phyloP scores from a whole-genome alignment of 2,113 vertebrate species.

The Excalfactoria chinensis region DNA sequence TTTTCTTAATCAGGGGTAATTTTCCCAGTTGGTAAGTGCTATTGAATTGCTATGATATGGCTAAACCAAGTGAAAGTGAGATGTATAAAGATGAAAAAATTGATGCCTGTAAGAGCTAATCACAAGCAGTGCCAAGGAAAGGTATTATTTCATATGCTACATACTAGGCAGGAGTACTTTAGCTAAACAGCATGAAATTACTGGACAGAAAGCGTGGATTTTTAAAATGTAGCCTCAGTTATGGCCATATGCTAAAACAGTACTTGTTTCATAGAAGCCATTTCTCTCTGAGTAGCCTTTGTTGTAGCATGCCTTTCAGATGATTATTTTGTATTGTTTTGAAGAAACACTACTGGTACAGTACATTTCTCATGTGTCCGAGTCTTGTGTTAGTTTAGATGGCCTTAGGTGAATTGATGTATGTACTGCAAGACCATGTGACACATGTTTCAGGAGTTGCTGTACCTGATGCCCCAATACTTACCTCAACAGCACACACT shows the following conservation, averaged over 20 bases:
- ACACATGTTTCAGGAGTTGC: not conserved
- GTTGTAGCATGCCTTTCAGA: not conserved
- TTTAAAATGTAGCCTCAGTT: not conserved
- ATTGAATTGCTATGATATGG: constrained; percentile 37
- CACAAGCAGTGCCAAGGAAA: constrained; percentile 4
- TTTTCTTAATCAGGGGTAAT: constrained; percentile 37
- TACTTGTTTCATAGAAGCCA: constrained; percentile 13
- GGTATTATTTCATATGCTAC: constrained; percentile 9
- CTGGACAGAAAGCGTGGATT: not conserved
- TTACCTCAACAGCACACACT: fast-evolving
- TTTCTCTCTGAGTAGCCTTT: not conserved
- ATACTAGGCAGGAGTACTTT: not conserved
- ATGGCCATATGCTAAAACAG: not conserved
- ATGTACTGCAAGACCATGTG: not conserved
- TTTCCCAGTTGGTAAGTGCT: constrained; percentile 49
- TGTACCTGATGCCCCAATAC: not conserved
- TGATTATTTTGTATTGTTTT: not conserved
- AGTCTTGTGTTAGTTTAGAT: not conserved
- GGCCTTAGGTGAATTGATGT: not conserved
- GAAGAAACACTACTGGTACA: fast-evolving
- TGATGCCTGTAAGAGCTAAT: constrained; percentile 12
- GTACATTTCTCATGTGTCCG: not conserved
- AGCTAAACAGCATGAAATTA: constrained; percentile 29
- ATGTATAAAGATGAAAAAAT: constrained; percentile 21
- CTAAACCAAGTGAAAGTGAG: constrained; percentile 36